Base-by-base conservation (phyloP, 2,888 invertebrate genomes). In the Drosophila tripunctata region DNA sequence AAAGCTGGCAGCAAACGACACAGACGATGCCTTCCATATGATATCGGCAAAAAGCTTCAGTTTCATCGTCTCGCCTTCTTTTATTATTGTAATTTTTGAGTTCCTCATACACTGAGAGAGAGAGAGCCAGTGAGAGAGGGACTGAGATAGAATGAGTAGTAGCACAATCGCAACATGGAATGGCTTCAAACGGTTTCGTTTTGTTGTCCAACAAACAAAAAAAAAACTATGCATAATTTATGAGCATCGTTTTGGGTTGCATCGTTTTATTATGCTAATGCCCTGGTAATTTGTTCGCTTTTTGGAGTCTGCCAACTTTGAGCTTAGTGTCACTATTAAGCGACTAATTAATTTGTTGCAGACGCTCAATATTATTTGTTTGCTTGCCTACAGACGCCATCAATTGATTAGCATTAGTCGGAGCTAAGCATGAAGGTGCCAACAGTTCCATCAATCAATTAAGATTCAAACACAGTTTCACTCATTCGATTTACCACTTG, bases 271-370 rank as follows among this genome's bases (percentile, higher is more conserved):
- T 84, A 84, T 84, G 83, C 75, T 84, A 86, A 84, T 84, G 56
- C 64, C 52, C 33, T 41, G 77, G 78, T 86, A 83, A 83, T 83
- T 83, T 86, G 84, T 80, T 69, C 69, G 71, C 58, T 81, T 27
- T 43, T 77, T 64, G 79, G 67, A 64, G 27, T 78, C 70, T 70
- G 76, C 64, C 76, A 62, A 64, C 63, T 64, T 64, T 73, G 71
- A 70, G 75, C 78, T 84, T 84, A 87, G 84, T 84, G 84, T 87
- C 84, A 84, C 84, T 82, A 84, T 84, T 84, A 87, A 82, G 87
- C 78, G 75, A 75, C 81, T 84, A 84, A 84, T 84, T 84, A 84
- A 84, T 84, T 84, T 84, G 83, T 86, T 78, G 81, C 74, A 80
- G 81, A 76, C 66, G 62, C 33, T 41, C 48, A 40, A 58, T 74